Percentiles rank a stretch among this genome's conserved stretches.
These are phyloP conservation scores for Plagiodera versicolora DNA, from an alignment of 2,888 invertebrate genomes.

Conservation along the genomic window DNA sequence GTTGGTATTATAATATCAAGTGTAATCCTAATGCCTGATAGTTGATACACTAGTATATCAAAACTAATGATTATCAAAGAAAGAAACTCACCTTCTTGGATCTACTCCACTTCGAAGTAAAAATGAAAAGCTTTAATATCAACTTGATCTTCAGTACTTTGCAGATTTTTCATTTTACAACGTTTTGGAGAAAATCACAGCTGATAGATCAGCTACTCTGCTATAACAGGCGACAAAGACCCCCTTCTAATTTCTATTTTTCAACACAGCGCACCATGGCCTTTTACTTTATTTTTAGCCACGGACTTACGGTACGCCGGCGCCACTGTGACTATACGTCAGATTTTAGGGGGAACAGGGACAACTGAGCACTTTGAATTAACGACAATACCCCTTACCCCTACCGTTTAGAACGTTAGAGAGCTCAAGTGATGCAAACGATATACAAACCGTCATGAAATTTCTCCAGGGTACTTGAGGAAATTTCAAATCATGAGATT, in stretches of 20 bases:
- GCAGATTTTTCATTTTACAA: constrained; percentile 43
- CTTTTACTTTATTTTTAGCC: constrained; percentile 25
- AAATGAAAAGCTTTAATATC: constrained; percentile 38
- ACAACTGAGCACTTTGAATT: background rate
- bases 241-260: too few species aligned
- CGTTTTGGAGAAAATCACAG: constrained; percentile 23
- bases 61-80: too few species aligned
- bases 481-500: background rate
- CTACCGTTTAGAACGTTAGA: too few species aligned
- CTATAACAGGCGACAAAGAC: background rate
- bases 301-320: constrained; percentile 13
- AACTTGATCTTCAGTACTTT: constrained; percentile 35
- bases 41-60: too few species aligned
- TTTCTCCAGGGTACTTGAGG: too few species aligned
- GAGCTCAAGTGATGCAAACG: too few species aligned
- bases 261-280: constrained; percentile 14
- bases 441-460: too few species aligned
- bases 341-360: constrained; percentile 6
- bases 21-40: too few species aligned
- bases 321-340: constrained; percentile 5
- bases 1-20: too few species aligned
- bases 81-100: constrained; percentile 3
- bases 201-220: constrained; percentile 20
- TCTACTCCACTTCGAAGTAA: constrained; percentile 43
- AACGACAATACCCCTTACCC: background rate